Conservation (phyloP, 35 echinoderm and acorn worm genomes). For the Apostichopus californicus region DNA sequence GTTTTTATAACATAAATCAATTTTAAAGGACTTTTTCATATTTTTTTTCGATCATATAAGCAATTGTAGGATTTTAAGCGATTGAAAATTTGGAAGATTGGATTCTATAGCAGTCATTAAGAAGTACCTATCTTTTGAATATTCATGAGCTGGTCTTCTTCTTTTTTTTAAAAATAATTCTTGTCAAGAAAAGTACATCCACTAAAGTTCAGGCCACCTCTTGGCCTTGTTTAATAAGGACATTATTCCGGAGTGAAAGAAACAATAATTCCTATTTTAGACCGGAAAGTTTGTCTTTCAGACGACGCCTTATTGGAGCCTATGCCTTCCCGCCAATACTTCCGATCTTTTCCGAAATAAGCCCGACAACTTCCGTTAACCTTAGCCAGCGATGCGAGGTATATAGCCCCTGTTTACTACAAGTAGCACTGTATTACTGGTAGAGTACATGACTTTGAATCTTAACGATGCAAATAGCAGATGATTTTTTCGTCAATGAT, state of each 20-base stretch:
- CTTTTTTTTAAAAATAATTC: not conserved
- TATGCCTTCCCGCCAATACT: slow-evolving; percentile 57
- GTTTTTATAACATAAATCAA: too few species aligned
- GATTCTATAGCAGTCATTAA: too few species aligned
- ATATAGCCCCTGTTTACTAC: slow-evolving; percentile 41
- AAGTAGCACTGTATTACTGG: slow-evolving; percentile 25
- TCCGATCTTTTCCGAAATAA: slow-evolving; percentile 50
- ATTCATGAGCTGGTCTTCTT: not conserved
- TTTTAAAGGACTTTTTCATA: too few species aligned
- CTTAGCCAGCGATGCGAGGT: slow-evolving; percentile 32
- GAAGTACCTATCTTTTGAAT: not conserved
- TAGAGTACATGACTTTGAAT: slow-evolving; percentile 7
- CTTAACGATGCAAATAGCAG: slow-evolving; percentile 31
- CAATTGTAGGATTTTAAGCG: too few species aligned
- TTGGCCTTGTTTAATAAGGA: slow-evolving; percentile 59
- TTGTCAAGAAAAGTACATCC: slow-evolving; percentile 23
- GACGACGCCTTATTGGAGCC: slow-evolving; percentile 61
- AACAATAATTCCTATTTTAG: slow-evolving; percentile 59
- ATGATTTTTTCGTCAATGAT: slow-evolving; percentile 37
- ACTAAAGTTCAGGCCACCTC: slow-evolving; percentile 46
- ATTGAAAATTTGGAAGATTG: too few species aligned
- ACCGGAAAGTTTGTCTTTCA: slow-evolving; percentile 61
- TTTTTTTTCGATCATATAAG: too few species aligned
- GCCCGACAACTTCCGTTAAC: slow-evolving; percentile 54
- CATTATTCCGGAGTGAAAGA: slow-evolving; percentile 55